Evolutionary conservation across 2,113 vertebrate genomes (phyloP).

Genomic region (Notiomystis cincta): DNA sequence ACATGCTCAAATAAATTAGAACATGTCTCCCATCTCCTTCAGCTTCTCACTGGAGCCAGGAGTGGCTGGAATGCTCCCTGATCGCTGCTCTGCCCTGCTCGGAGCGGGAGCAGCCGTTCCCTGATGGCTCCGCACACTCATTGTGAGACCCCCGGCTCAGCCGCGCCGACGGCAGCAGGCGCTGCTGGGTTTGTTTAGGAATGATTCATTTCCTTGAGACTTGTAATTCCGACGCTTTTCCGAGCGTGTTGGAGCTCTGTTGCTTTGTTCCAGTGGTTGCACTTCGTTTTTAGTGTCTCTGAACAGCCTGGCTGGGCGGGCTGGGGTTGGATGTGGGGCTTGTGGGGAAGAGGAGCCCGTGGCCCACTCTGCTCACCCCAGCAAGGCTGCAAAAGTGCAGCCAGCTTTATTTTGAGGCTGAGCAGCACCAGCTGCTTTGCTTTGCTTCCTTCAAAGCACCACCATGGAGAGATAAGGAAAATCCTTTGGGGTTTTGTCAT

Average conservation of each 20-base stretch:
- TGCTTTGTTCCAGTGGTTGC: background rate
- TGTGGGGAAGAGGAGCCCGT: background rate
- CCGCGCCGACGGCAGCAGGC: background rate
- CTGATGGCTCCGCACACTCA: background rate
- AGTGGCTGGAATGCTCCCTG: background rate
- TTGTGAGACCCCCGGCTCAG: accelerated
- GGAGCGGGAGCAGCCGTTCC: accelerated
- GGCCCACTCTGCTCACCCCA: background rate
- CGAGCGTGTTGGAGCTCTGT: background rate
- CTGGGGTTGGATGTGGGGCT: background rate
- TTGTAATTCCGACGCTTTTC: background rate
- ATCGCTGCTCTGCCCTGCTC: accelerated
- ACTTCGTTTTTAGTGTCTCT: background rate
- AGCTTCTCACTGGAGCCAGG: background rate
- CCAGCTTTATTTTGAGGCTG: background rate
- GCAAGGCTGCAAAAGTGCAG: background rate
- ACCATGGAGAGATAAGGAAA: background rate
- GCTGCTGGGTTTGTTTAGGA: background rate
- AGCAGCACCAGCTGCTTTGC: background rate
- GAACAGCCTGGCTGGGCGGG: background rate
- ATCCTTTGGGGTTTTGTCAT: background rate
- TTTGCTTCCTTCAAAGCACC: background rate
- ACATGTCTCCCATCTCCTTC: background rate
- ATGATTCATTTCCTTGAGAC: background rate
- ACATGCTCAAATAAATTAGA: background rate